Evolutionary conservation across 2,888 invertebrate species (phyloP), one percentile per base, ranked within the genome.

Genomic region (Ectemnius cavifrons): DNA sequence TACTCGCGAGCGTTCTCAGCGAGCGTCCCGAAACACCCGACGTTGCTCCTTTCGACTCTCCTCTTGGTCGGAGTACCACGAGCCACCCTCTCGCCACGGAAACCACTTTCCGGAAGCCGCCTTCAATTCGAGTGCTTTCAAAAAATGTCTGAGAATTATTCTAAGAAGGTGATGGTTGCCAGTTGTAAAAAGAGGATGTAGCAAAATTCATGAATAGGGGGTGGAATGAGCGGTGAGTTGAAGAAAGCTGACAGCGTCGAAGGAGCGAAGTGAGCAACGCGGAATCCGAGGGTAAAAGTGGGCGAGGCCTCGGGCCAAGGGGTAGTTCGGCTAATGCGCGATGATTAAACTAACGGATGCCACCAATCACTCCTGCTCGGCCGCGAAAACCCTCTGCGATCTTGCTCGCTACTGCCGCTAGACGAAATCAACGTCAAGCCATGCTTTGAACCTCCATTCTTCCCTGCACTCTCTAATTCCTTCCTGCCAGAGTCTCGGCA

Each of bases 271-370:
- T 78, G 85, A 84, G 80, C 75, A 79, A 80, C 83, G 81, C 77
- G 86, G 85, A 80, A 87, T 87, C 79, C 81, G 83, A 88, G 87
- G 86, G 87, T 85, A 85, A 88, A 88, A 88, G 86, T 88, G 84
- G 84, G 82, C 82, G 81, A 85, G 85, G 82, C 83, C 75, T 78
- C 80, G 76, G 80, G 85, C 79, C 79, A 84, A 83, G 84, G 86
- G 86, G 86, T 87, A 85, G 85, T 82, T 79, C 83, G 87, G 90
- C 89, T 90, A 90, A 90, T 90, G 90, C 89, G 90, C 86, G 90
- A 90, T 90, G 90, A 90, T 90, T 90, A 90, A 90, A 90, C 89
- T 90, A 90, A 90, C 90, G 89, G 87, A 83, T 85, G 83, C 89
- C 86, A 90, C 90, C 89, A 85, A 90, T 90, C 90, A 90, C 88